Conservation (phyloP, 30 jellyfish, hydroid and myxozoan species). For the Rhopilema esculentum region DNA sequence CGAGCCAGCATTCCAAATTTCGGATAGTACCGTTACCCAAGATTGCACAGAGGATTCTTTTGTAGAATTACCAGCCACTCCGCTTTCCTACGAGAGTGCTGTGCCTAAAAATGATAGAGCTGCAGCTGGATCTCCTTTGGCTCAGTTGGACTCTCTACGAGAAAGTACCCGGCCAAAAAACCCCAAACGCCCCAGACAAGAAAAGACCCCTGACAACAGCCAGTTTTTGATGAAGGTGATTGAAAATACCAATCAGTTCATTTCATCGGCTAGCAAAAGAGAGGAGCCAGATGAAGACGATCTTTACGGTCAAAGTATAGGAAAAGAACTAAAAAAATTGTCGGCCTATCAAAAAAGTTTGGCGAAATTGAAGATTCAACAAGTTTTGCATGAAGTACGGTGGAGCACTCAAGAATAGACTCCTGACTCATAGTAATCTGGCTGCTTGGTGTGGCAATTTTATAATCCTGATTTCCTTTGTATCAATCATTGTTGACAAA, state of each 20-base stretch:
- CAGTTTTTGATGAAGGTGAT: constrained; percentile 10
- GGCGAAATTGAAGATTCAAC: constrained; percentile 35
- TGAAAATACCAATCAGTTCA: constrained; percentile 1
- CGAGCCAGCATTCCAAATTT: neutral
- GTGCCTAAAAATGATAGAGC: constrained; percentile 8
- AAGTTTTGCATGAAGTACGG: constrained; percentile 19
- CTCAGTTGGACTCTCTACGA: constrained; percentile 4
- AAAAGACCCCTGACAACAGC: too few relatives aligned
- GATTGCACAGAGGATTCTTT: neutral
- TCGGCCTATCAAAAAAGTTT: constrained; percentile 18
- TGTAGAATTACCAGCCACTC: constrained; percentile 1
- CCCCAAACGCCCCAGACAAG: constrained; percentile 8
- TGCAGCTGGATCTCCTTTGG: neutral
- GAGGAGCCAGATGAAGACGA: constrained; percentile 44
- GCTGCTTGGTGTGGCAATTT: neutral
- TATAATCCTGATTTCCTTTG: neutral
- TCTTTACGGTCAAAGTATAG: constrained; percentile 37
- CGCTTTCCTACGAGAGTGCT: neutral
- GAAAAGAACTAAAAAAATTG: constrained; percentile 31
- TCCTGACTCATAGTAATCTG: neutral
- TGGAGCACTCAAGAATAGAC: neutral
- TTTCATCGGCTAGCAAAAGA: constrained; percentile 8
- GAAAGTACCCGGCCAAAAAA: constrained; percentile 6
- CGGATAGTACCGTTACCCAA: neutral
- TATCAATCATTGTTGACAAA: neutral